Base-by-base conservation (phyloP, 1,140 invertebrate genomes). In the Drosophila insularis region DNA sequence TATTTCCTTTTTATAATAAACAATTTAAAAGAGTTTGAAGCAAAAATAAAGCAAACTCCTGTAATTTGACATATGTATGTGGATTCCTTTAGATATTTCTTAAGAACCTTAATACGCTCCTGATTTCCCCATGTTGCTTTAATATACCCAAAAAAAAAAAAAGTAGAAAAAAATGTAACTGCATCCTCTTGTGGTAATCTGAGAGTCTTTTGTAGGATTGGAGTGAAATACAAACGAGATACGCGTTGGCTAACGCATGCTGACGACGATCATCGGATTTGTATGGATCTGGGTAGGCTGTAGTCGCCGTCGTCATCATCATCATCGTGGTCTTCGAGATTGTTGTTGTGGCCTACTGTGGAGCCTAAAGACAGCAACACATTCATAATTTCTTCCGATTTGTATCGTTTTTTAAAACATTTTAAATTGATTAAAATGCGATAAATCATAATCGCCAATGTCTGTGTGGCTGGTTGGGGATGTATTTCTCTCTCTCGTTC, bases 371-470 rank as follows among this genome's bases (percentile, higher is more conserved):
- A 89, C 85, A 86, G 78, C 85, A 80, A 85, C 80, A 89, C 85
- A 90, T 85, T 89, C 84, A 90, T 90, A 90, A 90, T 90, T 90
- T 90, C 73, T 85, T 82, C 74, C 80, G 89, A 90, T 90, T 78
- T 76, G 84, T 90, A 90, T 90, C 89, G 81, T 82, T 90, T 77
- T 84, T 72, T 27, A 27, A 81, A 89, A 90, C 89, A 85, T 90
- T 89, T 90, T 89, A 87, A 90, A 90, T 90, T 90, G 89, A 90
- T 90, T 90, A 90, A 90, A 90, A 90, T 78, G 78, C 89, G 89
- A 90, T 90, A 90, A 90, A 90, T 90, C 89, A 90, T 90, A 90
- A 90, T 90, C 87, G 89, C 61, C 69, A 63, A 54, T 71, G 73
- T 63, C 53, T 64, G 27, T 27, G 27, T 27, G 74, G 54, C 75